Evolutionary conservation across 2,797 vertebrate genomes (phyloP).

Genomic region (Malurus splendens): DNA sequence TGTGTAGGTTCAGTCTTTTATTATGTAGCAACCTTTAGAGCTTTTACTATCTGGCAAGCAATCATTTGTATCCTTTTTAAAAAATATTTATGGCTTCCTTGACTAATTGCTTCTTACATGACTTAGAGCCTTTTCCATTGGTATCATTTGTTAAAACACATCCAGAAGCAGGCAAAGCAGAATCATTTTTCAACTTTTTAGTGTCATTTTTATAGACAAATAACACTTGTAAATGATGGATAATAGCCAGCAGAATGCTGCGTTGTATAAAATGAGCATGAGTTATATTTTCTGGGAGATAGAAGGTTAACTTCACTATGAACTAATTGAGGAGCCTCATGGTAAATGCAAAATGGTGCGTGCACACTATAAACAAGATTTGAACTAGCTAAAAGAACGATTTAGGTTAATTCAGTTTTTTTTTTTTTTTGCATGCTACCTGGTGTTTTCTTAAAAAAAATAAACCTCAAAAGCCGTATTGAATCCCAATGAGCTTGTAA

Average conservation of each 20-base stretch:
- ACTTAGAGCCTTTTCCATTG: constrained; percentile 69
- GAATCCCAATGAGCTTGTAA: constrained; percentile 35
- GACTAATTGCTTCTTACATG: constrained; percentile 76
- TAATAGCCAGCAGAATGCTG: constrained; percentile 73
- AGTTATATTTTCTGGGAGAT: constrained; percentile 73
- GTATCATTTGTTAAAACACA: constrained; percentile 74
- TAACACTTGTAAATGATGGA: constrained; percentile 80
- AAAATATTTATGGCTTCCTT: constrained; percentile 76
- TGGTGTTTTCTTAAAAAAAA: constrained; percentile 17
- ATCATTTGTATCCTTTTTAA: constrained; percentile 75
- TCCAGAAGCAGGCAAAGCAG: constrained; percentile 68
- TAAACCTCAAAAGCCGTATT: background rate
- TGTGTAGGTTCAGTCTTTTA: constrained; percentile 52
- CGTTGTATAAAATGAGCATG: constrained; percentile 68
- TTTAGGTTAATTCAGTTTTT: constrained; percentile 57
- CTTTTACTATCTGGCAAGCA: constrained; percentile 73
- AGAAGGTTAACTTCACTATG: constrained; percentile 74
- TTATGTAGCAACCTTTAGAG: constrained; percentile 68
- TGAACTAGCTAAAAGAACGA: constrained; percentile 53
- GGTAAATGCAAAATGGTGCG: constrained; percentile 64
- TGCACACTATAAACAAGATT: constrained; percentile 50
- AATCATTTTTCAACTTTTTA: constrained; percentile 79
- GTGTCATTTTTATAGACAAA: constrained; percentile 82
- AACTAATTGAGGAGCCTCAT: constrained; percentile 74
- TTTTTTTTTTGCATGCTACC: background rate